Base-by-base conservation (phyloP, 2,113 vertebrate genomes). In the Oryzias melastigma region DNA sequence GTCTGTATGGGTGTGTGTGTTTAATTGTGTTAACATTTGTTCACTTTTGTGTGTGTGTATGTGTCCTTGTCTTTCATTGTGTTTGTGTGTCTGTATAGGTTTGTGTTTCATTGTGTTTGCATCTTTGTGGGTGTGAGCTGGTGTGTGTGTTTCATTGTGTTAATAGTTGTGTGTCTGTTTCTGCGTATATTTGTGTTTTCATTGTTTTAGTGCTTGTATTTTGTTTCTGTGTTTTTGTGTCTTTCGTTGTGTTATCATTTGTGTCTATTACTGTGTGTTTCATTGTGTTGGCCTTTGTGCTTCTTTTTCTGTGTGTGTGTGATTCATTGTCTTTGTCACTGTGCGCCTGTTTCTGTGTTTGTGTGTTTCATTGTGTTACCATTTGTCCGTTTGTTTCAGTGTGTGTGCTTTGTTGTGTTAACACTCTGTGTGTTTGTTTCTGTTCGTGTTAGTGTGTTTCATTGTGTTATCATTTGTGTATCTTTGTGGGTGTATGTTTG, bases 251-350 rank as follows among this genome's bases (percentile, higher is more conserved):
- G 63, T 52, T 55, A 57, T 44, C 62, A 15, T 65, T 54, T 53
- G 69, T 71, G 40, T 72, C 27, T 29, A 44, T 52, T 29, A 62
- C 35, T 58, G 52, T 53, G 48, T 59, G 12, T 17, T 27, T 68
- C 52, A 70, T 65, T 65, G 55, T 29, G 56, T 62, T 27, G 77
- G 80, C 86, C 84, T 84, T 82, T 88, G 86, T 78, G 77, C 62
- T 67, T 77, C 79, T 71, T 74, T 75, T 78, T 72, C 77, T 67
- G 74, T 82, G 70, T 68, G 72, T 68, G 72, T 48, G 54, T 35
- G 27, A 46, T 55, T 45, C 67, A 7, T 8, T 29, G 27, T 29
- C 6, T 29, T 7, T 6, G 27, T 29, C 22, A 22, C 20, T 64
- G 40, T 73, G 44, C 35, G 35, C 53, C 24, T 20, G n/a, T 22